These are phyloP conservation scores for Calliphora vicina DNA, from an alignment of 1,140 invertebrate genomes.

Conservation along the genomic window DNA sequence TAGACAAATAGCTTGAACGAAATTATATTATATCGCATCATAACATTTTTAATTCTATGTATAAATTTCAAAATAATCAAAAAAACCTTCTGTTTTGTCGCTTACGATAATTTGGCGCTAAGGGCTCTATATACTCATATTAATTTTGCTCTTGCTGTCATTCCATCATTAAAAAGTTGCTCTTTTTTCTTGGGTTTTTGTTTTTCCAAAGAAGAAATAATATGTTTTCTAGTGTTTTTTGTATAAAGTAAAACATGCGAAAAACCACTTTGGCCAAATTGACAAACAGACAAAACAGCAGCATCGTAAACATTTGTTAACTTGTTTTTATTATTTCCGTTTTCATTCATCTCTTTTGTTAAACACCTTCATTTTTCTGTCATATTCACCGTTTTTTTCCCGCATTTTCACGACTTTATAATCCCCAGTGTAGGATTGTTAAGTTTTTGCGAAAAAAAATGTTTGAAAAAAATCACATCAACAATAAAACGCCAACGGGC, in stretches of 20 bases:
- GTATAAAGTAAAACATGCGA: conserved; percentile 62
- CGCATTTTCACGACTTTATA: background rate
- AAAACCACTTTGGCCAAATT: conserved; percentile 63
- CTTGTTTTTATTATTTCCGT: background rate
- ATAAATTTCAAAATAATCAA: too few species aligned
- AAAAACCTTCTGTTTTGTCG: too few species aligned
- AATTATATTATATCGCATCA: too few species aligned
- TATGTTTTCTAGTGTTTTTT: conserved; percentile 39
- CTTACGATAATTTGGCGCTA: too few species aligned
- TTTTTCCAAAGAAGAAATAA: too few species aligned
- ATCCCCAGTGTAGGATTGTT: conserved; percentile 12
- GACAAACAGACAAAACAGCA: conserved; percentile 48
- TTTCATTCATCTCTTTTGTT: background rate
- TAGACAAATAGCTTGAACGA: too few species aligned
- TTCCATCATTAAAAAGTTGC: background rate
- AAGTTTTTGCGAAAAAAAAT: conserved; percentile 1
- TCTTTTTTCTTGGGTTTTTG: background rate
- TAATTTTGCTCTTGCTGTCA: background rate
- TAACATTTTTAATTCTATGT: too few species aligned
- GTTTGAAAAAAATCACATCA: background rate
- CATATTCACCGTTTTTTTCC: background rate
- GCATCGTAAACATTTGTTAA: conserved; percentile 1
- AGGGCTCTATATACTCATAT: too few species aligned
- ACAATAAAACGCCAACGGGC: conserved; percentile 11
- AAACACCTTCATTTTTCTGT: background rate